These are phyloP conservation scores for Trialeurodes vaporariorum DNA, from an alignment of 1,140 invertebrate genomes.

Conservation along the genomic window DNA sequence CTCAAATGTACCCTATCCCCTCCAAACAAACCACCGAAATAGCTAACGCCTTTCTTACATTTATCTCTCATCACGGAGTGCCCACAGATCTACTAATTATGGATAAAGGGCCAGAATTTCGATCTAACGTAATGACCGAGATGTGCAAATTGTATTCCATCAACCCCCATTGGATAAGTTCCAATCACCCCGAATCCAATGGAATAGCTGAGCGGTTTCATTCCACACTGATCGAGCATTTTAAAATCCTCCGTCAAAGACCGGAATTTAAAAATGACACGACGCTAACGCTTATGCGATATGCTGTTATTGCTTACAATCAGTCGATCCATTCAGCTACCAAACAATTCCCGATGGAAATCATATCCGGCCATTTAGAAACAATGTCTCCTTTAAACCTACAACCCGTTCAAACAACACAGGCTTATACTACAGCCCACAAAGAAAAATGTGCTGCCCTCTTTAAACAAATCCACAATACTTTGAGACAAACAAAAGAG, in stretches of 20 bases:
- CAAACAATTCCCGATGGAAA: not conserved
- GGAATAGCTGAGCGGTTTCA: slow-evolving; percentile 32
- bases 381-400: not conserved
- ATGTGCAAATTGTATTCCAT: too few relatives aligned
- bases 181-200: slow-evolving; percentile 16
- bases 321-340: not conserved
- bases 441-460: not conserved
- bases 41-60: too few relatives aligned
- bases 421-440: not conserved
- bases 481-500: not conserved
- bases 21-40: too few relatives aligned
- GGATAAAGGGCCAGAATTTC: too few relatives aligned
- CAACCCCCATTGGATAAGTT: not conserved
- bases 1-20: too few relatives aligned
- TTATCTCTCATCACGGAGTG: too few relatives aligned
- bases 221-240: slow-evolving; percentile 32
- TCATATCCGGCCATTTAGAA: not conserved
- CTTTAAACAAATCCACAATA: not conserved
- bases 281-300: not conserved
- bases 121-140: too few relatives aligned
- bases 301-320: not conserved
- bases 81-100: too few relatives aligned
- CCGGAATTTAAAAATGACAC: not conserved
- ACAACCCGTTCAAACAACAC: not conserved
- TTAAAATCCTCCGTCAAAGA: slow-evolving; percentile 29